phyloP scores from a whole-genome alignment of 2,888 invertebrate species.

The Phrixothrix hirtus region DNA sequence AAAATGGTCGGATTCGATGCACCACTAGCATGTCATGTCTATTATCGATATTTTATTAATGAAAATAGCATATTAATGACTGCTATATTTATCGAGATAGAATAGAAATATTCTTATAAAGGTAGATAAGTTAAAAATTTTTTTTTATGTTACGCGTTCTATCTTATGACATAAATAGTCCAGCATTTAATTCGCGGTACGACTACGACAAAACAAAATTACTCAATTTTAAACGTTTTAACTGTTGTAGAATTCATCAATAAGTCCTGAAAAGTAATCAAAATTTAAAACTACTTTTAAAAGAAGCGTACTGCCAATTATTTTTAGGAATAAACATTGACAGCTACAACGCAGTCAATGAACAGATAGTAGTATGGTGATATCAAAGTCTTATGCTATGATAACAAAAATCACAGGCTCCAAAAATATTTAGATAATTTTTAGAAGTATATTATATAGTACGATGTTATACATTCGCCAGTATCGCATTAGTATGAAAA shows the following conservation, averaged over 20 bases:
- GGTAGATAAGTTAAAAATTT: neutral
- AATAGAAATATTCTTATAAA: neutral
- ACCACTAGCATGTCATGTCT: slow-evolving; percentile 10
- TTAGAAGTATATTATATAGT: slow-evolving; percentile 35
- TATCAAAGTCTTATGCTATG: slow-evolving; percentile 57
- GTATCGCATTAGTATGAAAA: slow-evolving; percentile 35
- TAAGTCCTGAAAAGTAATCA: slow-evolving; percentile 29
- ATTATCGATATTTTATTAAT: neutral
- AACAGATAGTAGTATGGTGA: slow-evolving; percentile 54
- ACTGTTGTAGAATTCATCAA: slow-evolving; percentile 27
- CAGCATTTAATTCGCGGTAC: slow-evolving; percentile 21
- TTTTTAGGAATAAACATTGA: slow-evolving; percentile 36
- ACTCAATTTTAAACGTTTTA: slow-evolving; percentile 25
- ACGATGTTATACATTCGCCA: slow-evolving; percentile 35
- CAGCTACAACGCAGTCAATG: slow-evolving; percentile 20
- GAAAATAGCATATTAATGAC: slow-evolving; percentile 1
- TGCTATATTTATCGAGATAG: neutral
- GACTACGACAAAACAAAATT: slow-evolving; percentile 16
- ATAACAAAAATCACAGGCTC: slow-evolving; percentile 40
- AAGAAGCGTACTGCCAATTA: slow-evolving; percentile 56
- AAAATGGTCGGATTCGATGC: slow-evolving; percentile 10
- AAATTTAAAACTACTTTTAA: slow-evolving; percentile 29
- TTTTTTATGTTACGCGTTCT: slow-evolving; percentile 9
- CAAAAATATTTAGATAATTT: slow-evolving; percentile 33
- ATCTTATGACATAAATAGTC: slow-evolving; percentile 26